Conservation (phyloP, 1,140 invertebrate genomes). For the Patella vulgata region DNA sequence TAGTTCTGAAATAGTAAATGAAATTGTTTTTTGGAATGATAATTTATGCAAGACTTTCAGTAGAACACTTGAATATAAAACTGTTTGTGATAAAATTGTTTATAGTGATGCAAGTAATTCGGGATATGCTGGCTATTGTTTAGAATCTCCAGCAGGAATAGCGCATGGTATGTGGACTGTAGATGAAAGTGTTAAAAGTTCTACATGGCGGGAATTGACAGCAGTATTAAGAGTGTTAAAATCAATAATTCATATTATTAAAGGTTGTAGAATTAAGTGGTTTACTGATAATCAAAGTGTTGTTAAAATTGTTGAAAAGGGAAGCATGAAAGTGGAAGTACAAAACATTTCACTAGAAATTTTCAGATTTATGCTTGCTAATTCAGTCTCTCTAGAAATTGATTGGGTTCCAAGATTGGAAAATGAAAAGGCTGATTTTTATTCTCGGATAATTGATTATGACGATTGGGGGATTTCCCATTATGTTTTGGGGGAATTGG, state of each 20-base stretch:
- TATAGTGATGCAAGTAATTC: slow-evolving; percentile 12
- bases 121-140: slow-evolving; percentile 12
- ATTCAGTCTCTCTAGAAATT: slow-evolving; percentile 16
- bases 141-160: slow-evolving; percentile 12
- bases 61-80: too few relatives aligned
- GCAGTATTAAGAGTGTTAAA: slow-evolving; percentile 3
- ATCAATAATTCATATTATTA: slow-evolving; percentile 5
- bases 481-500: neutral
- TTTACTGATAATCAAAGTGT: slow-evolving; percentile 28
- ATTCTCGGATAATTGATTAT: slow-evolving; percentile 15
- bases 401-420: slow-evolving; percentile 18
- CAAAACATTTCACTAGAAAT: slow-evolving; percentile 18
- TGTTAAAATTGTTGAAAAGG: slow-evolving; percentile 15
- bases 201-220: slow-evolving; percentile 10
- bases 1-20: neutral
- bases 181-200: slow-evolving; percentile 2
- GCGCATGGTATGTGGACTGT: slow-evolving; percentile 14
- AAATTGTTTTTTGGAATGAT: too few relatives aligned
- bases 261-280: slow-evolving; percentile 13
- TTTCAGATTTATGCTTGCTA: slow-evolving; percentile 4
- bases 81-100: neutral
- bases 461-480: slow-evolving; percentile 24
- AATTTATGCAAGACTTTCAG: too few relatives aligned
- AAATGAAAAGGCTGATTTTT: slow-evolving; percentile 23
- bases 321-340: slow-evolving; percentile 15